Evolutionary conservation across 2,888 invertebrate genomes (phyloP), one percentile per base, ranked within the genome.

Genomic region (Apotomis betuletana): DNA sequence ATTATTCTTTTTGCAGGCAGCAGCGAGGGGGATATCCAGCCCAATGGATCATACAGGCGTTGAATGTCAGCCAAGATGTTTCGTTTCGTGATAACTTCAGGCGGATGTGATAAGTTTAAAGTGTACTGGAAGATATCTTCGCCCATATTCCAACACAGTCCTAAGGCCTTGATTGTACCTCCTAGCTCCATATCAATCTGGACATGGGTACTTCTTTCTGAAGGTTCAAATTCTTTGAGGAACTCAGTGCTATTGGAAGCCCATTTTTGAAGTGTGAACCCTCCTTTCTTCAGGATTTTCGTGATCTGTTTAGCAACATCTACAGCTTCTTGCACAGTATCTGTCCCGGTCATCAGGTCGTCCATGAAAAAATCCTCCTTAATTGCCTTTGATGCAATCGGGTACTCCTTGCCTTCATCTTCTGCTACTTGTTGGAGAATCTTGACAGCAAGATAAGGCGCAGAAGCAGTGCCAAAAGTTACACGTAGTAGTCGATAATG

Each of bases 1-100:
- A 41, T 41, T 1, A 41, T 41, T 41, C 41, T 41, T 41, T 41
- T 41, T 46, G 73, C 67, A 41, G 69, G 58, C 27, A 74, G 13
- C 4, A 70, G 44, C 5, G 46, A 27, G n/a, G 75, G 75, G 5
- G 74, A 64, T 8, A 78, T 62, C 74, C 75, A 75, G 8, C 77
- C 77, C 4, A 77, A 57, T 0, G 77, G 76, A 59, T 78, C 78
- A 12, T 74, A 77, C 0, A 77, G 36, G n/a, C 15, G 61, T 57
- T 74, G 73, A 0, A 76, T 59, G 0, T 77, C 76, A 8, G 75
- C 73, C 6, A 74, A 51, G 10, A 76, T 74, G 12, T 12, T 59
- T 67, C 74, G 27, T 13, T 77, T 77, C 9, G 76, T 75, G 0
- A 75, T 54, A 0, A 51, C 52, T 15, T 13, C 27, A 5, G 59